Evolutionary conservation across 2,113 vertebrate species (phyloP), one percentile per base, ranked within the genome.

Genomic region (Steatornis caripensis): DNA sequence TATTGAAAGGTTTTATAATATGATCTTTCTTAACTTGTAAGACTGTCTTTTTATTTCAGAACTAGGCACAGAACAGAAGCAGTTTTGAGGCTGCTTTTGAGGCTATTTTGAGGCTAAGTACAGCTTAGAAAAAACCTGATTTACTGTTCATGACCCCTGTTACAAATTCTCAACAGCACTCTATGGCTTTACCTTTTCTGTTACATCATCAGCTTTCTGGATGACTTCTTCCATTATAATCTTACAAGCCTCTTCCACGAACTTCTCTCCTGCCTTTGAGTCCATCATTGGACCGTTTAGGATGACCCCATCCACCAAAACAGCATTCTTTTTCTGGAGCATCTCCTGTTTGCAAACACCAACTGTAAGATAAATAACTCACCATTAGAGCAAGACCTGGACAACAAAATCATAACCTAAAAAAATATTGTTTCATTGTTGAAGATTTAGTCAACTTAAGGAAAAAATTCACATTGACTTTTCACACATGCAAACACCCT

Each of bases 141-240:
- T 74, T 46, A 64, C 5, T 62, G n/a, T 46, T 83, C 34, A 45
- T 76, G 60, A 71, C 37, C 32, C 55, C 49, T 32, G 27, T 48
- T 87, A 72, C 29, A 84, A 85, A 68, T 66, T 62, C 41, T 85
- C 68, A 91, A 32, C 21, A 83, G 34, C 13, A 12, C 15, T 34
- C 39, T 46, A 29, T 30, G 20, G 55, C 32, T 84, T 96, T 98
- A 99, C 99, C 99, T 99, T 99, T 94, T 98, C 98, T 61, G 80
- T 98, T 70, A 98, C 79, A 75, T 99, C 97, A 15, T 98, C 97
- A 6, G 98, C 98, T 91, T 99, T 99, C 95, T 96, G 97, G 75
- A 99, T 95, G n/a, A 98, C 95, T n/a, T 99, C 98, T 84, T 99
- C 98, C 98, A 99, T 97, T 80, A 99, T 98, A 17, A 99, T 94